phyloP scores from a whole-genome alignment of 2,797 vertebrate species.

The Acrossocheilus fasciatus region DNA sequence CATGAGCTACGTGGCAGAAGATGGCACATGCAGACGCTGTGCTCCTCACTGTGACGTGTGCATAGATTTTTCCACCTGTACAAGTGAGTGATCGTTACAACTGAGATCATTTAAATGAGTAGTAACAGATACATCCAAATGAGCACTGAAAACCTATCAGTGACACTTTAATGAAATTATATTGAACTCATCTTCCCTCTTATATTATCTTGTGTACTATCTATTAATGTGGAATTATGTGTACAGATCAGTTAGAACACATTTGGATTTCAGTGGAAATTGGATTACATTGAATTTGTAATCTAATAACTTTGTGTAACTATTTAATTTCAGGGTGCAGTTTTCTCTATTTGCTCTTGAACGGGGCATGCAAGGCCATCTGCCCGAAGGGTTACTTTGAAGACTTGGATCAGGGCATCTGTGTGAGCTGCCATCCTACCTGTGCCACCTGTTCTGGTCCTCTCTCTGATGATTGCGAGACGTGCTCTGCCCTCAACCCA shows the following conservation, averaged over 20 bases:
- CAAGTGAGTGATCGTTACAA: conserved; percentile 70
- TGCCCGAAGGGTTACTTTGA: conserved; percentile 83
- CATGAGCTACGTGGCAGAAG: conserved; percentile 73
- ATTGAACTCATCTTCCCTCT: background rate
- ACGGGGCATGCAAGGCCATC: conserved; percentile 79
- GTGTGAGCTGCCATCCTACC: conserved; percentile 78
- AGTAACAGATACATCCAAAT: background rate
- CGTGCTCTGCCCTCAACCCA: conserved; percentile 72
- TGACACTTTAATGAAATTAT: background rate
- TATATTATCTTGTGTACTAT: background rate
- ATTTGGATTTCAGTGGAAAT: background rate
- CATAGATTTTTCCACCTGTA: conserved; percentile 74
- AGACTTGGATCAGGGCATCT: conserved; percentile 82
- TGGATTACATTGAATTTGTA: too few relatives aligned
- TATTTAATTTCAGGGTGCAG: conserved; percentile 75
- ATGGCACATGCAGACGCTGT: conserved; percentile 78
- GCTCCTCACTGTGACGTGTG: conserved; percentile 80
- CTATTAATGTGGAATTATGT: background rate
- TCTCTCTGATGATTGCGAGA: conserved; percentile 79
- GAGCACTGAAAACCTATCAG: background rate
- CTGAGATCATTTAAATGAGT: background rate
- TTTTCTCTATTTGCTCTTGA: conserved; percentile 84
- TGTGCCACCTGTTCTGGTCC: conserved; percentile 82
- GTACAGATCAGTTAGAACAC: background rate
- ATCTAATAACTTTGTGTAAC: background rate